A percentile compares a stretch with the other conserved stretches of the same genome.
Conservation (phyloP, 2,888 invertebrate species). For the Pterostichus madidus region DNA sequence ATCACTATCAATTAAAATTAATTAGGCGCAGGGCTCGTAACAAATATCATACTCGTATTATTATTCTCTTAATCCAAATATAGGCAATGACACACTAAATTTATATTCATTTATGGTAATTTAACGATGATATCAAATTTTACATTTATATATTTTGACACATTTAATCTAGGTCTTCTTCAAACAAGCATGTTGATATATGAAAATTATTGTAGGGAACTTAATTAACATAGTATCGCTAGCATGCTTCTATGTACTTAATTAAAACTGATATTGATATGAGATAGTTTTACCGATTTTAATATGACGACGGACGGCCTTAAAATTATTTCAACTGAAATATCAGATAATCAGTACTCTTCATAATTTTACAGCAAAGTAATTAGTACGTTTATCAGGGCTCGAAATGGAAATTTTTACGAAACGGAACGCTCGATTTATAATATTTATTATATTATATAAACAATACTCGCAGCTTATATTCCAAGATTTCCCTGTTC, state of each 20-base stretch:
- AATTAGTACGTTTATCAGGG: too few species aligned
- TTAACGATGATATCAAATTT: constrained; percentile 27
- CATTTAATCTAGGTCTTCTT: constrained; percentile 26
- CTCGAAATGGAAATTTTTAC: too few species aligned
- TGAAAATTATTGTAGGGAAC: not conserved
- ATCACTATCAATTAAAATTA: constrained; percentile 19
- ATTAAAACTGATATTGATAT: constrained; percentile 38
- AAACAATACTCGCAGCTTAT: too few species aligned
- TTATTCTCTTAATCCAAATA: constrained; percentile 7
- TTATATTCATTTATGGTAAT: constrained; percentile 46
- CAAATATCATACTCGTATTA: not conserved
- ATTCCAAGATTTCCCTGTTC: too few species aligned
- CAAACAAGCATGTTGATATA: constrained; percentile 11
- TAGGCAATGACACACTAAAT: constrained; percentile 8
- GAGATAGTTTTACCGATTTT: not conserved
- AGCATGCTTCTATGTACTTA: constrained; percentile 1
- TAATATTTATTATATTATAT: too few species aligned
- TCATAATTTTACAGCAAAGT: not conserved
- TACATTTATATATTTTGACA: constrained; percentile 41
- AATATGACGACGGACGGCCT: not conserved
- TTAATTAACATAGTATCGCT: constrained; percentile 18
- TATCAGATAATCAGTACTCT: not conserved
- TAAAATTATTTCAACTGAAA: constrained; percentile 10
- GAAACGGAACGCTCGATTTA: too few species aligned
- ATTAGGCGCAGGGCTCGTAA: not conserved